Evolutionary conservation across 2,888 invertebrate species (phyloP), one percentile per base, ranked within the genome.

Genomic region (Apodemia zela): DNA sequence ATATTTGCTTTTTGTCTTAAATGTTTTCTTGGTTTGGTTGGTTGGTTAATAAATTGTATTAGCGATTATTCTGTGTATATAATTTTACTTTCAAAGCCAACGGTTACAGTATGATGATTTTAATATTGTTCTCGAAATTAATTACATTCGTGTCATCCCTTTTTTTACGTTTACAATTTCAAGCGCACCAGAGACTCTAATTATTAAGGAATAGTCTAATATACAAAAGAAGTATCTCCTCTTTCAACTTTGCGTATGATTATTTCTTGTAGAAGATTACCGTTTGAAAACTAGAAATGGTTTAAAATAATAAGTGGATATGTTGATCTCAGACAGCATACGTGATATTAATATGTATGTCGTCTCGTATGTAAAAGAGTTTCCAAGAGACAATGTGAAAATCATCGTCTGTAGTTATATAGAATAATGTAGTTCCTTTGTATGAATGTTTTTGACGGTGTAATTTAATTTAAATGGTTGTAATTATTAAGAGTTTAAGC

Each of bases 361-460:
- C 21, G 21, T 21, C 38, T 38, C 11, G 38, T 38, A 38, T 38
- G 3, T 38, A 0, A 38, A n/a, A 13, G 38, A 13, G 13, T 38
- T 38, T 38, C 13, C 2, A 3, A 2, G 51, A 51, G 21, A 7
- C 25, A 54, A 54, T 49, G 49, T 54, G 25, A 54, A 54, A 54
- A 54, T 54, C 15, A 21, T 54, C 51, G 25, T 25, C 13, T 21
- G 51, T 54, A 54, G 21, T 13, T 13, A 21, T n/a, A 25, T 54
- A 54, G 51, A 54, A 54, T 54, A 54, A 54, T 54, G 13, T 54
- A 54, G 51, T 54, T 54, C 51, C 51, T 51, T 51, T 18, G 51
- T 51, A 21, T 51, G 51, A 51, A 51, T 51, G 51, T 51, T 51
- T 47, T 25, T 51, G 51, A 51, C 51, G 51, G 51, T 51, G 51